Evolutionary conservation across 2,888 invertebrate species (phyloP).

Genomic region (Ceriagrion tenellum): DNA sequence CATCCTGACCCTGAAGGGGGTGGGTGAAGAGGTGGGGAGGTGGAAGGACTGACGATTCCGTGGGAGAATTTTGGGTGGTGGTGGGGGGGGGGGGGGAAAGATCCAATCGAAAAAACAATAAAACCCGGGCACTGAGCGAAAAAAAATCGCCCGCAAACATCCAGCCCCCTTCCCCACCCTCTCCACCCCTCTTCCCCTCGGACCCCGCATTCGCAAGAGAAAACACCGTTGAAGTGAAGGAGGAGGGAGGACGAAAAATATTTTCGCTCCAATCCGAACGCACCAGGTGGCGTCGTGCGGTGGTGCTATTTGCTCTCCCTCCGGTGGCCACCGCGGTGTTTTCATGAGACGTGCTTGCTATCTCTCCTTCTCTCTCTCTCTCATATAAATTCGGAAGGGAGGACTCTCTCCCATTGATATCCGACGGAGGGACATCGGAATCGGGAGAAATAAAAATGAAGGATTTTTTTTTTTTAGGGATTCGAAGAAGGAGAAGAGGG

Average conservation of each 20-base stretch:
- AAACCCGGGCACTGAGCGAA: background rate
- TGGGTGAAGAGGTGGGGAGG: background rate
- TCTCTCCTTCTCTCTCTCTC: constrained; percentile 46
- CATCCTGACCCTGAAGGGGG: background rate
- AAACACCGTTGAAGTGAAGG: constrained; percentile 29
- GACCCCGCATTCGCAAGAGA: background rate
- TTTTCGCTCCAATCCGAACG: constrained; percentile 43
- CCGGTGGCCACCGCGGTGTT: constrained; percentile 28
- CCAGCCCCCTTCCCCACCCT: too few relatives aligned
- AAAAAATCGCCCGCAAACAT: background rate
- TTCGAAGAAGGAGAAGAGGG: background rate
- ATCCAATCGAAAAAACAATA: constrained; percentile 30
- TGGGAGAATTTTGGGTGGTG: background rate
- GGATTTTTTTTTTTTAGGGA: background rate
- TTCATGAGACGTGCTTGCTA: background rate
- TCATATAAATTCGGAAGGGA: constrained; percentile 24
- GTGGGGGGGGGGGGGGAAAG: too few relatives aligned
- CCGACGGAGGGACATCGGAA: background rate
- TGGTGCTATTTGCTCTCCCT: constrained; percentile 9
- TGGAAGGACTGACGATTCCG: too few relatives aligned
- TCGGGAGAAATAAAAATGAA: background rate
- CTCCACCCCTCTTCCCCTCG: background rate
- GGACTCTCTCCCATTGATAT: background rate
- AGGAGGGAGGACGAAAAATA: constrained; percentile 34
- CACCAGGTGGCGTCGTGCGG: constrained; percentile 41